Evolutionary conservation across 2,113 vertebrate species (phyloP), one percentile per base, ranked within the genome.

Genomic region (Rynchops niger): DNA sequence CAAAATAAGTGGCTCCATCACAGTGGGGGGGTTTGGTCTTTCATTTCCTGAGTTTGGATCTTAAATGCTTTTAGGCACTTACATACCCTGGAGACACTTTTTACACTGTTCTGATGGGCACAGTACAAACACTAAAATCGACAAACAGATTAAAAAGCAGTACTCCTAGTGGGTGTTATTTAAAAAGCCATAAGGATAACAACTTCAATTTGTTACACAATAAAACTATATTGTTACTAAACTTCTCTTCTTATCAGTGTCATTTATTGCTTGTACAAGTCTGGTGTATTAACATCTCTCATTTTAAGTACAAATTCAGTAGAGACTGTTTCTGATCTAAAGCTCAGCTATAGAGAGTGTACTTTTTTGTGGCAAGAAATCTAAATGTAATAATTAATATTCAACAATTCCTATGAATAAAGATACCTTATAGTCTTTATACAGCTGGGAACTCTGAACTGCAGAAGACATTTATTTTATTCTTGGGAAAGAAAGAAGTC

Each of bases 1-100:
- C 1, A 0, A 97, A 97, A 94, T 93, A 95, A 95, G 87, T 91
- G 88, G 70, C 90, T 95, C 95, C 86, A 70, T 95, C 95, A 96
- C 96, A 97, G 93, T 92, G 67, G 93, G 93, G 70, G 82, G 69
- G 65, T 69, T 86, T 90, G 87, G 95, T 94, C 95, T 95, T 97
- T 97, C 95, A 94, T 94, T 95, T 93, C 96, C 95, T 97, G 96
- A 95, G 93, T 95, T 97, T 95, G 88, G 92, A 95, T 92, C 59
- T 93, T 93, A 90, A 95, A 96, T 93, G 91, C 71, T 95, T 95
- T 95, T 95, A 96, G 91, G 91, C 78, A 93, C 63, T 95, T 88
- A 42, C 0, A 2, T 83, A 90, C 94, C 71, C 91, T 90, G 79
- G 95, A 97, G 96, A 95, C 94, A 63, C 50, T 94, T 95, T 95